Evolutionary conservation across 2,888 invertebrate genomes (phyloP).

Genomic region (Drosophila vallismaia): DNA sequence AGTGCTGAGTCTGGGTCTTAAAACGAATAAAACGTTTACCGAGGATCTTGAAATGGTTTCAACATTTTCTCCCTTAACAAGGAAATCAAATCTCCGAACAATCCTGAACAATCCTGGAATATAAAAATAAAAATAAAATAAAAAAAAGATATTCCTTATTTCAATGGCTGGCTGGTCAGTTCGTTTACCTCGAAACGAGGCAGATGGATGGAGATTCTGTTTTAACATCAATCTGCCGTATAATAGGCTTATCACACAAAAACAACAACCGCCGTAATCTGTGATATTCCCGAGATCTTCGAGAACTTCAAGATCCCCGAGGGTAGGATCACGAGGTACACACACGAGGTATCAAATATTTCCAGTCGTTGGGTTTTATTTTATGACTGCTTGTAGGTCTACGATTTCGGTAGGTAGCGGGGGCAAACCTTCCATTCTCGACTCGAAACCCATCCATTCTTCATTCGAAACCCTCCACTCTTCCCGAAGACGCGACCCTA

Average conservation of each 20-base stretch:
- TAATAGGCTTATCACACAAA: conserved; percentile 37
- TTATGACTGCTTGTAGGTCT: conserved; percentile 3
- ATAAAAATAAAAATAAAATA: not conserved
- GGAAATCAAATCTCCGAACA: not conserved
- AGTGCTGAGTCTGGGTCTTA: too few species aligned
- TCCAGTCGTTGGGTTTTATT: conserved; percentile 18
- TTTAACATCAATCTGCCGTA: conserved; percentile 14
- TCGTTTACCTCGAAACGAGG: not conserved
- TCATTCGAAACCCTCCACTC: too few species aligned
- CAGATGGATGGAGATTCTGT: not conserved
- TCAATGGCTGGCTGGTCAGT: not conserved
- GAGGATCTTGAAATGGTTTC: too few species aligned
- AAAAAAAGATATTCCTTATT: not conserved
- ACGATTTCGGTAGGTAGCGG: conserved; percentile 19
- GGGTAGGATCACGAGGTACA: conserved; percentile 14
- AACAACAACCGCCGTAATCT: conserved; percentile 24
- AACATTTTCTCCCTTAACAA: not conserved
- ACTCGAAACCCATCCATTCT: too few species aligned
- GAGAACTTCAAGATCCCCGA: conserved; percentile 16
- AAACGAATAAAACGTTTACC: too few species aligned
- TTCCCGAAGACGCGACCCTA: not conserved
- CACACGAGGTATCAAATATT: conserved; percentile 32
- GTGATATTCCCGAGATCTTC: conserved; percentile 4
- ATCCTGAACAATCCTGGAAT: too few species aligned
- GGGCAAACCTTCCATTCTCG: not conserved